A percentile compares a stretch with the other conserved stretches of the same genome.
Evolutionary conservation across 1,140 invertebrate genomes (phyloP).

Genomic region (Musca vetustissima): DNA sequence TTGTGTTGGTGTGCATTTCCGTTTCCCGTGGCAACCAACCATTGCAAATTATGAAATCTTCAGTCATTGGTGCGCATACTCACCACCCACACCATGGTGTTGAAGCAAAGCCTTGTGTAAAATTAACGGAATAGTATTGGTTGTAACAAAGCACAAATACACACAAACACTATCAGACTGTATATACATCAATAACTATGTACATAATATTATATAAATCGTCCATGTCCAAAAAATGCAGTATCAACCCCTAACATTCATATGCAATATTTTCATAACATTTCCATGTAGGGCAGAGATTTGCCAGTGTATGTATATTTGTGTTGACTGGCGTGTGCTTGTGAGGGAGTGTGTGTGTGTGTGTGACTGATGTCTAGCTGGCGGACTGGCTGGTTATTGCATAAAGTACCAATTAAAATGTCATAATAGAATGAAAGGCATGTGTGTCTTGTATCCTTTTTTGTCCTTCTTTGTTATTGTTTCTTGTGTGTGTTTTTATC

Average conservation of each 20-base stretch:
- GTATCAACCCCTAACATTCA: constrained; percentile 24
- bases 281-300: not conserved
- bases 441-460: not conserved
- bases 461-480: constrained; percentile 1
- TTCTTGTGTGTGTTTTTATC: not conserved
- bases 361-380: no score
- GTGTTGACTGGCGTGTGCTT: not conserved
- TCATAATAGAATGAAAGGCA: constrained; percentile 5
- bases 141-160: not conserved
- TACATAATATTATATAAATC: no score
- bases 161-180: not conserved
- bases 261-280: not conserved
- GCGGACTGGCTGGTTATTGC: not conserved
- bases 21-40: not conserved
- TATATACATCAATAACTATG: not conserved
- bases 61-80: constrained; percentile 20
- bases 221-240: constrained; percentile 16
- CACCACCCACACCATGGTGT: constrained; percentile 2
- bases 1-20: not conserved
- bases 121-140: not conserved
- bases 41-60: constrained; percentile 29
- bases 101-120: constrained; percentile 8
- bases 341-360: not conserved
- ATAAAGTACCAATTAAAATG: constrained; percentile 19
- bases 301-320: no score